phyloP scores from a whole-genome alignment of 2,113 vertebrate genomes.

The Prochilodus magdalenae region DNA sequence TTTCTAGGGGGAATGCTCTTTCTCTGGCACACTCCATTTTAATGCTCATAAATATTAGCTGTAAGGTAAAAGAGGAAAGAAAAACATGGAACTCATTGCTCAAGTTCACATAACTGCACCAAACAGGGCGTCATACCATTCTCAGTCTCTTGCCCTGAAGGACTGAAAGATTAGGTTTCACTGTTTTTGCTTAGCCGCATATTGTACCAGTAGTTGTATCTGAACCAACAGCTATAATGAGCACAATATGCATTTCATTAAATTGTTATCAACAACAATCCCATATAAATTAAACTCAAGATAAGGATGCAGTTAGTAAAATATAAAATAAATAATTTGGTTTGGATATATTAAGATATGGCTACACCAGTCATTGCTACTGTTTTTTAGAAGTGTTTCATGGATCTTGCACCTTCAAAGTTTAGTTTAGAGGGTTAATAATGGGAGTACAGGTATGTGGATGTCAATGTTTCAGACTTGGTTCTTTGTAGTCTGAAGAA shows the following conservation, averaged over 20 bases:
- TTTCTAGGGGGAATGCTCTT: slow-evolving; percentile 52
- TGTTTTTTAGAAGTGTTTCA: background rate
- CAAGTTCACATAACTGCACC: slow-evolving; percentile 43
- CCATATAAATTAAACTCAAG: background rate
- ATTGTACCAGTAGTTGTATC: slow-evolving; percentile 33
- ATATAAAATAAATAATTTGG: background rate
- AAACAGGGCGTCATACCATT: background rate
- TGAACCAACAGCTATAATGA: slow-evolving; percentile 18
- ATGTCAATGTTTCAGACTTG: no score
- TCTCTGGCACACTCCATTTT: background rate
- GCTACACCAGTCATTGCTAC: background rate
- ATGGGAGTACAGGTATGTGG: no score
- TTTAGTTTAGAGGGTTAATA: no score
- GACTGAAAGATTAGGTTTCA: slow-evolving; percentile 13
- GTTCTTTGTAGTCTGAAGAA: background rate
- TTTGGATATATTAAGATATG: background rate
- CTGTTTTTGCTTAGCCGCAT: slow-evolving; percentile 22
- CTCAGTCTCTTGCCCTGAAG: slow-evolving; percentile 4
- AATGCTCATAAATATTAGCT: slow-evolving; percentile 27
- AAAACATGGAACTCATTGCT: slow-evolving; percentile 22
- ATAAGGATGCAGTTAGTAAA: background rate
- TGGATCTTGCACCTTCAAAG: no score
- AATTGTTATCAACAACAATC: slow-evolving; percentile 7
- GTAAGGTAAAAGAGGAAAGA: slow-evolving; percentile 13
- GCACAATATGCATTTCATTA: slow-evolving; percentile 12